These are phyloP conservation scores for Drosophila kohkoa DNA, from an alignment of 1,140 invertebrate species.

Conservation along the genomic window DNA sequence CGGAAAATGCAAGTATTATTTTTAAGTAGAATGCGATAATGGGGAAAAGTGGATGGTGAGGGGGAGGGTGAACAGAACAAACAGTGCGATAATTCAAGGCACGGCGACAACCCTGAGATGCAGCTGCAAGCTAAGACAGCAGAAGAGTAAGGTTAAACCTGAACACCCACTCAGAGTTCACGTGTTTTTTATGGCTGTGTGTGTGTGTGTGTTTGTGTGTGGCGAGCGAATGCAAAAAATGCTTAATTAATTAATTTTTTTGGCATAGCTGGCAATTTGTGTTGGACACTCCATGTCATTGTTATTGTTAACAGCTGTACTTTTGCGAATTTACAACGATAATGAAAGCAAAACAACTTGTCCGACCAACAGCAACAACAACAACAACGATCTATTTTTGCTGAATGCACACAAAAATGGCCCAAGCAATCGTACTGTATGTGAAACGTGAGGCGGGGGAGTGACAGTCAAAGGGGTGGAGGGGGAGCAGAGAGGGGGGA, in stretches of 20 bases:
- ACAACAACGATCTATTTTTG: conserved; percentile 13
- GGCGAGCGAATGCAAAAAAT: conserved; percentile 26
- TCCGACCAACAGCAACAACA: conserved; percentile 1
- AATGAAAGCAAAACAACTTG: conserved; percentile 46
- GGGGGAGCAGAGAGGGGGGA: not conserved
- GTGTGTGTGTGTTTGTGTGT: not conserved
- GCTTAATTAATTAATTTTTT: conserved; percentile 41
- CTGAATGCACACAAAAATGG: conserved; percentile 18
- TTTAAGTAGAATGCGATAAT: not conserved
- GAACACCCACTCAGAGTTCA: conserved; percentile 26
- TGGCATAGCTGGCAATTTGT: conserved; percentile 18
- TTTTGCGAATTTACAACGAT: conserved; percentile 41
- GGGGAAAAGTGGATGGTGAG: not conserved
- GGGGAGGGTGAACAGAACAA: not conserved
- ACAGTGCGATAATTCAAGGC: not conserved
- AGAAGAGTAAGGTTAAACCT: conserved; percentile 8
- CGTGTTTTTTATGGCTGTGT: conserved; percentile 13
- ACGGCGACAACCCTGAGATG: conserved; percentile 13
- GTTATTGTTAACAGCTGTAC: conserved; percentile 37
- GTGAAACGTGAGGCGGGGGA: not conserved
- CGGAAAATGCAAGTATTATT: not conserved
- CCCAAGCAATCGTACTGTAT: not conserved
- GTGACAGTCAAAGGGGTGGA: not conserved
- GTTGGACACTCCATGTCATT: conserved; percentile 5
- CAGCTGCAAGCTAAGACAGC: not conserved